Base-by-base conservation (phyloP, 2,888 invertebrate genomes). In the Sphaerophoria taeniata region DNA sequence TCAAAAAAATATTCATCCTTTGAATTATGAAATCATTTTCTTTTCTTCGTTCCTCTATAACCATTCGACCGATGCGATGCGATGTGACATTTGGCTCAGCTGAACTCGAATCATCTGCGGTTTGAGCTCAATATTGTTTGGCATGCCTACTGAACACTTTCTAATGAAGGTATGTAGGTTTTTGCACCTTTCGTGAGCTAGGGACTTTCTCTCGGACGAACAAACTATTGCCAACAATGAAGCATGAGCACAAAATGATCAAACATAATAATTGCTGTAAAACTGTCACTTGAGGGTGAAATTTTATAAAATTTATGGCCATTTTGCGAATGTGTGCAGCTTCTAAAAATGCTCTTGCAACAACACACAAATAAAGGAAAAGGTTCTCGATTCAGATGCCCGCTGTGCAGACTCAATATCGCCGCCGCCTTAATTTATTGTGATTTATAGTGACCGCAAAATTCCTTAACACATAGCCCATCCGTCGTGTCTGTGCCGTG, bases 381-480 rank as follows among this genome's bases (percentile, higher is more conserved):
- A 76, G 72, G 65, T 67, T 77, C 61, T 2, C 72, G 6, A 39
- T 39, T 7, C 81, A 67, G 24, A 67, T 60, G 12, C 81, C 81
- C 76, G 72, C 77, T 72, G 77, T 72, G 77, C 45, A 53, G 55
- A 49, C 11, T 43, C 51, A 67, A 81, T 43, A 67, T 49, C 63
- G 53, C 65, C 53, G 76, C 71, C 53, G 76, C 71, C 71, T 81
- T 76, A 76, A 16, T 60, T 76, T 71, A 76, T 47, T 67, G 71
- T 82, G 81, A 82, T 82, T 82, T 82, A 81, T 82, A 67, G 81
- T 82, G 72, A 82, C 81, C 81, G 81, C 77, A 82, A 81, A 81
- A 67, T 77, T 72, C 67, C 81, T 65, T 76, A 71, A 60, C 60
- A 60, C 60, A 55, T 51, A 53, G 39, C 43, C 34, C 72, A 39